Percentiles rank a stretch among this genome's conserved stretches.
These are phyloP conservation scores for Onychorhynchus coronatus DNA, from an alignment of 2,113 vertebrate species.

Conservation along the genomic window DNA sequence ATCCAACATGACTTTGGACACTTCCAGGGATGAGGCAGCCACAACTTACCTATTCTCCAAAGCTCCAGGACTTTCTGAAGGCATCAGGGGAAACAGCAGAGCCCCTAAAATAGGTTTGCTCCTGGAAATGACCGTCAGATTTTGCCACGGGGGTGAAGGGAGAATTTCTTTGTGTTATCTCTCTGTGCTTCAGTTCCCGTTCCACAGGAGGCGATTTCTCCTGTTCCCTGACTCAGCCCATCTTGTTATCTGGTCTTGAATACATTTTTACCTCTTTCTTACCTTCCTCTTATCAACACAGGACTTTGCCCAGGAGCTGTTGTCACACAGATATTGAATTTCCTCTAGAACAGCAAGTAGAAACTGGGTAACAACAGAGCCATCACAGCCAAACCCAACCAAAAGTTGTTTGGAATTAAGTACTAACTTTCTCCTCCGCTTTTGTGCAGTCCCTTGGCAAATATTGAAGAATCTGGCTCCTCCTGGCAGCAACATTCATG, in stretches of 20 bases:
- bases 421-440: neutral
- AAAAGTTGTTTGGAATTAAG: neutral
- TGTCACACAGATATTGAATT: neutral
- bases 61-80: neutral
- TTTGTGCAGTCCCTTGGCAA: neutral
- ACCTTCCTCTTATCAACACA: neutral
- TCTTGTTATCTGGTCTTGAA: neutral
- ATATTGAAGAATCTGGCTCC: neutral
- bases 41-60: neutral
- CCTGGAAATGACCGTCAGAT: neutral
- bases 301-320: neutral
- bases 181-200: rapidly evolving
- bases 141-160: neutral
- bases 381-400: neutral
- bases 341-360: neutral
- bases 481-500: neutral
- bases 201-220: neutral
- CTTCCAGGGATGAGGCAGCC: neutral
- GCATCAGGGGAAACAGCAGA: neutral
- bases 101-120: neutral
- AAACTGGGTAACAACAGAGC: neutral
- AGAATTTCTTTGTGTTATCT: neutral
- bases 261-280: neutral
- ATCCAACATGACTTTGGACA: neutral
- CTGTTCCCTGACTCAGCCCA: neutral